These are phyloP conservation scores for Microdon myrmicae DNA, from an alignment of 2,888 invertebrate genomes.

Conservation along the genomic window DNA sequence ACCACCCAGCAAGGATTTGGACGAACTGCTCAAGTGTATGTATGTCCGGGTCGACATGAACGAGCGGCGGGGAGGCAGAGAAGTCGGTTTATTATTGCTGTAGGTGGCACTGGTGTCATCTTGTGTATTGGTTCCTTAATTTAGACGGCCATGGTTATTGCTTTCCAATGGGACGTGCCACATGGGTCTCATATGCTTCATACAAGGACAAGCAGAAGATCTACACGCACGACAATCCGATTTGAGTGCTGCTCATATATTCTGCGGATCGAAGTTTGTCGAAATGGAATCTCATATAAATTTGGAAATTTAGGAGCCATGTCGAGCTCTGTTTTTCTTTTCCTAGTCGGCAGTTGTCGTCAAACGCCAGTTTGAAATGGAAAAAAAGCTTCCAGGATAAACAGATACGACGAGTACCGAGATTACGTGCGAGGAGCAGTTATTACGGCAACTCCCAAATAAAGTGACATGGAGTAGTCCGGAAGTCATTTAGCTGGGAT, in stretches of 20 bases:
- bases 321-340: conserved; percentile 9
- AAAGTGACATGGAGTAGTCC: conserved; percentile 40
- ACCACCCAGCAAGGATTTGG: conserved; percentile 25
- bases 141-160: conserved; percentile 40
- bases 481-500: conserved; percentile 51
- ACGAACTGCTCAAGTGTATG: conserved; percentile 2
- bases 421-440: conserved; percentile 30
- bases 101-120: conserved; percentile 16
- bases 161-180: conserved; percentile 49
- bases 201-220: conserved; percentile 1
- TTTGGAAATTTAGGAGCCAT: conserved; percentile 45
- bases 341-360: conserved; percentile 19
- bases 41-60: conserved; percentile 28
- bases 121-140: conserved; percentile 35
- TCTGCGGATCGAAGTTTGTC: conserved; percentile 26
- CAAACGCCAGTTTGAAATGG: conserved; percentile 24
- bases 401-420: conserved; percentile 33
- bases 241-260: conserved; percentile 28
- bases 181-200: conserved; percentile 20
- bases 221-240: conserved; percentile 32
- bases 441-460: conserved; percentile 29
- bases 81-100: conserved; percentile 1
- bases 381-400: conserved; percentile 31
- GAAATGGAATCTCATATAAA: conserved; percentile 39
- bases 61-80: conserved; percentile 1